phyloP scores from a whole-genome alignment of 2,888 invertebrate genomes.

The Tromatobia lineatoria region DNA sequence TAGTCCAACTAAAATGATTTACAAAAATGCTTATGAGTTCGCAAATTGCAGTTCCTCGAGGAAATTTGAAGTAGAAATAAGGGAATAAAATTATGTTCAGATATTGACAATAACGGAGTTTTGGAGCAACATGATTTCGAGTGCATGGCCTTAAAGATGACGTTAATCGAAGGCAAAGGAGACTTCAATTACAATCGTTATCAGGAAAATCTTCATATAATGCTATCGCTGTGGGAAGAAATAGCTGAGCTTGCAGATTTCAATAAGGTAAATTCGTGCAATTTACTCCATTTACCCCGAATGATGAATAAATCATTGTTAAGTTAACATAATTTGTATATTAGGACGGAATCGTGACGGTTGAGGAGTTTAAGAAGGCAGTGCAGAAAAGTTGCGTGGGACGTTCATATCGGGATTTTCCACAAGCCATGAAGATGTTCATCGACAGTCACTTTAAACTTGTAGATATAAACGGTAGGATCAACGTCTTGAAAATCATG shows the following conservation, averaged over 20 bases:
- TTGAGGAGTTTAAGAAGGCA: slow-evolving; percentile 93
- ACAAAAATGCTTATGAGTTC: background rate
- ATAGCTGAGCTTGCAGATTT: slow-evolving; percentile 94
- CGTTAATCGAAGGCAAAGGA: slow-evolving; percentile 93
- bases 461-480: slow-evolving; percentile 90
- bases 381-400: slow-evolving; percentile 94
- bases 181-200: slow-evolving; percentile 91
- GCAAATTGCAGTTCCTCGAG: background rate
- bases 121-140: slow-evolving; percentile 94
- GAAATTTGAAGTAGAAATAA: background rate
- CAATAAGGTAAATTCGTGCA: slow-evolving; percentile 89
- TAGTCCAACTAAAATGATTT: no score
- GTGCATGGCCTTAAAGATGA: slow-evolving; percentile 93
- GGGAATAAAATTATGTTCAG: slow-evolving; percentile 84
- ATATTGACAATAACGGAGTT: slow-evolving; percentile 94
- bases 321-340: slow-evolving; percentile 62
- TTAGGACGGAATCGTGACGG: slow-evolving; percentile 93
- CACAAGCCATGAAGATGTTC: slow-evolving; percentile 94
- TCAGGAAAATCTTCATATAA: slow-evolving; percentile 93
- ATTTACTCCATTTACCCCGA: slow-evolving; percentile 10
- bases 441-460: slow-evolving; percentile 94
- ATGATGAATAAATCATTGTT: slow-evolving; percentile 12
- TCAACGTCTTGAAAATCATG: background rate
- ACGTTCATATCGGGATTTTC: slow-evolving; percentile 92
- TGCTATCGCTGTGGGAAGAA: slow-evolving; percentile 94